Base-by-base conservation (phyloP, 1,140 invertebrate genomes). In the Mesaphorura yosii region DNA sequence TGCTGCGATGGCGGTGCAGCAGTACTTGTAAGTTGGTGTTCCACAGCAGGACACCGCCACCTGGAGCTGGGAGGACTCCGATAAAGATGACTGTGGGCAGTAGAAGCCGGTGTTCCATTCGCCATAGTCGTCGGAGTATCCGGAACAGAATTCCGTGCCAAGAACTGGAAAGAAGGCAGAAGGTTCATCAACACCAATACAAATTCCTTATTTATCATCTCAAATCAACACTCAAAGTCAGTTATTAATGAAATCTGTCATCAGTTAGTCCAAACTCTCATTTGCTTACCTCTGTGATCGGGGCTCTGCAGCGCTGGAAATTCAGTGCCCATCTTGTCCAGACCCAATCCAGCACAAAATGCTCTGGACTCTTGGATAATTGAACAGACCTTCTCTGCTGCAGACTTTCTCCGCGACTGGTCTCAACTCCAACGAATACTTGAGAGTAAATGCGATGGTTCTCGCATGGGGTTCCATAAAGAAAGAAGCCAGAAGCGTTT, bases 31-130 rank as follows among this genome's bases (percentile, higher is more conserved):
- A 23, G 63, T 64, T 10, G 57, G 55, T 6, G 67, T 69, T n/a
- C 72, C 72, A 51, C 72, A 74, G 59, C 72, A 74, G 53, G 66
- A 70, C 5, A 70, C 65, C 15, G 66, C 63, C 22, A 69, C 62
- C 14, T 61, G 64, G 31, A n/a, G n/a, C n/a, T 34, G 10, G n/a
- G n/a, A n/a, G 14, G 59, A 56, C 20, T 67, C 69, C 39, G 64
- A 62, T n/a, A n/a, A n/a, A n/a, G n/a, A n/a, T n/a, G 31, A 34
- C 12, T 59, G 63, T 17, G 72, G 72, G 55, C 72, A 74, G 31
- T 69, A 67, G 54, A 74, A 74, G 0, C 72, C 72, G 26, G 66
- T 73, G 58, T 73, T 73, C 72, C 72, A 74, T 51, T 71, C 69
- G 17, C 70, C 69, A 49, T 68, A 66, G 26, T 56, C 58, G 53